Percentiles rank a stretch among this genome's conserved stretches.
Conservation (phyloP, 2,797 vertebrate species). For the Melanotaenia maccullochi region DNA sequence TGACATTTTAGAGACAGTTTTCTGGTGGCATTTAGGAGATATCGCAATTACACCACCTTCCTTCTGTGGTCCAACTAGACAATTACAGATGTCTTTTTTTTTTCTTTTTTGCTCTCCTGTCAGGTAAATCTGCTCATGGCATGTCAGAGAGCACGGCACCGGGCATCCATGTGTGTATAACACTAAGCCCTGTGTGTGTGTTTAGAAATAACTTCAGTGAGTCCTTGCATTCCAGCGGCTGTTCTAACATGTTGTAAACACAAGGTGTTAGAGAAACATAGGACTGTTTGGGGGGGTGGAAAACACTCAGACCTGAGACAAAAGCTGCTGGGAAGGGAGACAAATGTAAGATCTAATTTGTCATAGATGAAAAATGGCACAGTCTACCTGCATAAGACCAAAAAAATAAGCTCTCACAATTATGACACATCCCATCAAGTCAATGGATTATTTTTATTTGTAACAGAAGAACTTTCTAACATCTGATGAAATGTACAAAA, state of each 20-base stretch:
- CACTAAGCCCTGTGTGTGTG: slow-evolving; percentile 43
- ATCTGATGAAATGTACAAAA: not conserved
- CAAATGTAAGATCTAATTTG: slow-evolving; percentile 50
- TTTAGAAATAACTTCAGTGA: slow-evolving; percentile 69
- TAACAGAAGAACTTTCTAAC: slow-evolving; percentile 13
- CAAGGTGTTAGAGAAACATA: slow-evolving; percentile 78
- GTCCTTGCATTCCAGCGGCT: slow-evolving; percentile 93
- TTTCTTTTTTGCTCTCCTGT: slow-evolving; percentile 23
- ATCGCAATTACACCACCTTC: slow-evolving; percentile 59
- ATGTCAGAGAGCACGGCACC: slow-evolving; percentile 45
- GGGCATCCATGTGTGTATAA: slow-evolving; percentile 30
- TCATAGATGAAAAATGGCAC: slow-evolving; percentile 51
- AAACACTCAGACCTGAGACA: slow-evolving; percentile 60
- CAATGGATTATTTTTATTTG: not conserved
- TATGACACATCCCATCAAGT: not conserved
- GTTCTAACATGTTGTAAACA: slow-evolving; percentile 92
- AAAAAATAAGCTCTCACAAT: slow-evolving; percentile 12
- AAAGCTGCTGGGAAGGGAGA: slow-evolving; percentile 27
- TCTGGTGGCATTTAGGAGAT: slow-evolving; percentile 72
- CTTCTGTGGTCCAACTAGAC: slow-evolving; percentile 47
- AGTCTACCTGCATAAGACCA: slow-evolving; percentile 42
- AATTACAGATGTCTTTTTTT: slow-evolving; percentile 58
- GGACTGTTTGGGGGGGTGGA: slow-evolving; percentile 60
- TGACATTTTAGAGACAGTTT: slow-evolving; percentile 73
- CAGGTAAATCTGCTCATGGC: slow-evolving; percentile 38